phyloP scores from a whole-genome alignment of 2,888 invertebrate species.

The Pinctada fucata region DNA sequence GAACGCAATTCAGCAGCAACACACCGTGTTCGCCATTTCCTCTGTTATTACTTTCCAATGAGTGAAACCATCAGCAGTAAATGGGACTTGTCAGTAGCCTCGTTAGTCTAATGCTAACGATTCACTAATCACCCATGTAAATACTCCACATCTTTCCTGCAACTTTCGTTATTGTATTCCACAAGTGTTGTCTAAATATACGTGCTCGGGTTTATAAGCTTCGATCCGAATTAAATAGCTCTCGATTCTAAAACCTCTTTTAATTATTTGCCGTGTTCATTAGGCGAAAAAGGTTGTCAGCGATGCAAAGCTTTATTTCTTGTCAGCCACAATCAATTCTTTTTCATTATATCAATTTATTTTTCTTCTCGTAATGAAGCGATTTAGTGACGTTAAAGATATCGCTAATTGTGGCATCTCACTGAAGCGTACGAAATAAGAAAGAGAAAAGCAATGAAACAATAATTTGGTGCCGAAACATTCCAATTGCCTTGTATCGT shows the following conservation, averaged over 20 bases:
- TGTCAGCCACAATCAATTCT: too few relatives aligned
- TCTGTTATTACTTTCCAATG: conserved; percentile 3
- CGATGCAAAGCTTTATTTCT: background rate
- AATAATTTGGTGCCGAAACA: too few relatives aligned
- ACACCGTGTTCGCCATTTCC: conserved; percentile 1
- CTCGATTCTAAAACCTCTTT: background rate
- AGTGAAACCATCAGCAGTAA: background rate
- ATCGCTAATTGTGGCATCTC: too few relatives aligned
- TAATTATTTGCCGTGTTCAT: too few relatives aligned
- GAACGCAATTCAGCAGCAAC: background rate
- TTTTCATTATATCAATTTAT: too few relatives aligned
- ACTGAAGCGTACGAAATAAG: too few relatives aligned
- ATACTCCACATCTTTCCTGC: background rate
- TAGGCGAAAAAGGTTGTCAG: background rate
- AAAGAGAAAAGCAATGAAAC: too few relatives aligned
- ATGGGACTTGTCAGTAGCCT: background rate
- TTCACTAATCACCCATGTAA: background rate
- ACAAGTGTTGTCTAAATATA: conserved; percentile 2
- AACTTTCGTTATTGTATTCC: background rate
- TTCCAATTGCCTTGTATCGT: too few relatives aligned
- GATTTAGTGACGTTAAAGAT: too few relatives aligned
- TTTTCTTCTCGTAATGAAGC: too few relatives aligned
- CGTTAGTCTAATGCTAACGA: background rate
- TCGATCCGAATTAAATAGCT: background rate
- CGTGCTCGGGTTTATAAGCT: conserved; percentile 1